Evolutionary conservation across 2,797 vertebrate species (phyloP).

Genomic region (Onychomys torridus): DNA sequence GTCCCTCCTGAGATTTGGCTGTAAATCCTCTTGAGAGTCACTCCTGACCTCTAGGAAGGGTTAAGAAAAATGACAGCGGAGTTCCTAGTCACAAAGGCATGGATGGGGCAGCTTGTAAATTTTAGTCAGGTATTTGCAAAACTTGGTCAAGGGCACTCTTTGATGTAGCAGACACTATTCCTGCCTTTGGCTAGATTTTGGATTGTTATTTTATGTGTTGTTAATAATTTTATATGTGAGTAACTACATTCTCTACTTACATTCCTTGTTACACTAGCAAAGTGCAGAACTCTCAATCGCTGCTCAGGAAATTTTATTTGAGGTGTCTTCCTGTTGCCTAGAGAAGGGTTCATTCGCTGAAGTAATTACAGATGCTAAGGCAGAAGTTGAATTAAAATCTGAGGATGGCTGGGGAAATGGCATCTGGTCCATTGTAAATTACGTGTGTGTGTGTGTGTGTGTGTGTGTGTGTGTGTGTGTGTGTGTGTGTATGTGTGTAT

Average conservation of each 20-base stretch:
- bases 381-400: constrained; percentile 54
- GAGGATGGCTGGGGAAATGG: constrained; percentile 32
- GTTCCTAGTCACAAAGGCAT: background rate
- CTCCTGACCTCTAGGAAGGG: background rate
- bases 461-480: background rate
- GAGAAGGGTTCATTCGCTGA: constrained; percentile 23
- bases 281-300: background rate
- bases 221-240: background rate
- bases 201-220: background rate
- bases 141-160: constrained; percentile 20
- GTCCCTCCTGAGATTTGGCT: background rate
- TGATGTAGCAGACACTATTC: constrained; percentile 2
- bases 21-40: background rate
- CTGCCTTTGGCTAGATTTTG: background rate
- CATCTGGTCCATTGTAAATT: background rate
- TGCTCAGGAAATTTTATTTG: constrained; percentile 35
- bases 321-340: background rate
- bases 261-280: background rate
- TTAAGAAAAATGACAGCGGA: constrained; percentile 33
- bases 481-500: background rate
- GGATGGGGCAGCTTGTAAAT: constrained; percentile 18
- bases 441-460: background rate
- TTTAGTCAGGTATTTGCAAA: constrained; percentile 50
- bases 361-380: constrained; percentile 41
- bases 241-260: constrained; percentile 9